A percentile compares a stretch with the other conserved stretches of the same genome.
Evolutionary conservation across 2,113 vertebrate genomes (phyloP).

Genomic region (Crotalus helleri): DNA sequence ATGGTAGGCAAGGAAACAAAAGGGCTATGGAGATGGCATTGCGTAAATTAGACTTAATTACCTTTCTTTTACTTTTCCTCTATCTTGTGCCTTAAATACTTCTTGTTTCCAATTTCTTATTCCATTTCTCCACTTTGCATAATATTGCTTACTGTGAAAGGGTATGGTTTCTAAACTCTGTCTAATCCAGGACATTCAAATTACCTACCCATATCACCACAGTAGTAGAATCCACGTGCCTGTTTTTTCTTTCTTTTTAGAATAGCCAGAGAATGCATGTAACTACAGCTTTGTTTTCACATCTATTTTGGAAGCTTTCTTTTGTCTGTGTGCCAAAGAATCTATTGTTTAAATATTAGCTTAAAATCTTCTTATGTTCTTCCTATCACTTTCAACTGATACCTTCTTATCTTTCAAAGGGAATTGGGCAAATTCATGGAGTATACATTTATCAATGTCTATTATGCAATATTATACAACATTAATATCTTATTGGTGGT

Average conservation of each 20-base stretch:
- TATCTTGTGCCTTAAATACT: not conserved
- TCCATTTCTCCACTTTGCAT: not conserved
- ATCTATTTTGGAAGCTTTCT: not conserved
- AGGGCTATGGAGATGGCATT: not conserved
- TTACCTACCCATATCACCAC: not conserved
- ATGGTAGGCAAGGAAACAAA: not conserved
- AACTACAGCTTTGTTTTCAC: not conserved
- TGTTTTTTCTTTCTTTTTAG: not conserved
- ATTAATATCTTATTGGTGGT: not conserved
- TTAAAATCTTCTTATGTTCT: not conserved
- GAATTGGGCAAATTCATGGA: not conserved
- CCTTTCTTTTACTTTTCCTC: not conserved
- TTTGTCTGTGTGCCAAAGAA: not conserved
- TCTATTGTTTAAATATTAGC: not conserved
- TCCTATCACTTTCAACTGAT: not conserved
- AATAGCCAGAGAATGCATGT: fast-evolving
- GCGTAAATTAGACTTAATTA: not conserved
- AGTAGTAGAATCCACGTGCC: not conserved
- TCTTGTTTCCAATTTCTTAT: not conserved
- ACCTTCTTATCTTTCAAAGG: not conserved
- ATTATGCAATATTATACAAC: not conserved
- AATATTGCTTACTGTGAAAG: not conserved
- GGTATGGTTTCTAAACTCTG: not conserved
- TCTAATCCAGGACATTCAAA: not conserved
- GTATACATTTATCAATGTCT: not conserved